phyloP scores from a whole-genome alignment of 1,140 invertebrate genomes.

The Euwallacea similis region DNA sequence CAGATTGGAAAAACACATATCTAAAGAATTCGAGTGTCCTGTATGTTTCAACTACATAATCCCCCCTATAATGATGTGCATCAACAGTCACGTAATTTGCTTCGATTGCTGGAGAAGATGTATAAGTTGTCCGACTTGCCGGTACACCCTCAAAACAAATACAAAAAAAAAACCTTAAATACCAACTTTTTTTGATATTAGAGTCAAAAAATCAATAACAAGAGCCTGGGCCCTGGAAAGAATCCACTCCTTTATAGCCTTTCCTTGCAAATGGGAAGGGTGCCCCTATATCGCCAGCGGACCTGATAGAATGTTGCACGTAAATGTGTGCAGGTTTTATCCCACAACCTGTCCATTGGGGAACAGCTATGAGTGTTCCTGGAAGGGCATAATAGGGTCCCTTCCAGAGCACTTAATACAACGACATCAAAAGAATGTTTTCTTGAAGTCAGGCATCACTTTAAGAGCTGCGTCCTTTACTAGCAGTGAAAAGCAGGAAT shows the following conservation, averaged over 20 bases:
- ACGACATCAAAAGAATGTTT: neutral
- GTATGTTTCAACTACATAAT: slow-evolving; percentile 4
- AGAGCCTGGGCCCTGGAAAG: slow-evolving; percentile 15
- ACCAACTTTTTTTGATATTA: neutral
- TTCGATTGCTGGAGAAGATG: slow-evolving; percentile 21
- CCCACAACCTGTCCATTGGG: slow-evolving; percentile 15
- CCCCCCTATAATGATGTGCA: slow-evolving; percentile 30
- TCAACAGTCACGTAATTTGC: slow-evolving; percentile 25
- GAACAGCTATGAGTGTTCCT: slow-evolving; percentile 1
- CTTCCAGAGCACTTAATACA: slow-evolving; percentile 8
- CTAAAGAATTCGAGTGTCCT: slow-evolving; percentile 22
- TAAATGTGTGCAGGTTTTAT: slow-evolving; percentile 9
- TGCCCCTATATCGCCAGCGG: slow-evolving; percentile 7
- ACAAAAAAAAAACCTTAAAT: neutral
- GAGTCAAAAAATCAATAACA: neutral
- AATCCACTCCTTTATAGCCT: slow-evolving; percentile 17
- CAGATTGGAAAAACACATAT: slow-evolving; percentile 9
- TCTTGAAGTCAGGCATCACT: neutral
- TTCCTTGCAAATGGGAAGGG: slow-evolving; percentile 15
- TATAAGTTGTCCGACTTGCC: slow-evolving; percentile 22
- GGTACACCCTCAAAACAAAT: slow-evolving; percentile 1
- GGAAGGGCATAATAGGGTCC: slow-evolving; percentile 10
- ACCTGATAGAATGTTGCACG: slow-evolving; percentile 2
- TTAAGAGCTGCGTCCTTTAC: slow-evolving; percentile 1
- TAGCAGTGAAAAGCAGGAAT: neutral